These are phyloP conservation scores for Ennomos erosarius DNA, from an alignment of 2,888 invertebrate species.

Conservation along the genomic window DNA sequence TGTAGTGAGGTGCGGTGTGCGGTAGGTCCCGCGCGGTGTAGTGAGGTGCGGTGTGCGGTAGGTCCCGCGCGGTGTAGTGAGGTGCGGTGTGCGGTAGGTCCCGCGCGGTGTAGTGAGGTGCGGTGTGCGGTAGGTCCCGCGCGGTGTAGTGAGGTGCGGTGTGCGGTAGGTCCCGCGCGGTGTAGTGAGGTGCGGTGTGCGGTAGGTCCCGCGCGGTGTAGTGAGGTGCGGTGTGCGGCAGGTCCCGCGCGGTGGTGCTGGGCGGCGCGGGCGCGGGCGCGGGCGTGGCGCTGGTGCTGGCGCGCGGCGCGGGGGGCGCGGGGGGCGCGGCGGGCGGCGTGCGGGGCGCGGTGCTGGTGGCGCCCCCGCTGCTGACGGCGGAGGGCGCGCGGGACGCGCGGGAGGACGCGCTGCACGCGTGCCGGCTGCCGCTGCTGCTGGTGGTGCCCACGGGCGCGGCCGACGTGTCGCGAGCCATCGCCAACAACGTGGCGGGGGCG, in stretches of 20 bases:
- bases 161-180: conserved; percentile 37
- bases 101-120: too few relatives aligned
- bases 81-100: too few relatives aligned
- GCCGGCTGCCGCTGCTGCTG: conserved; percentile 51
- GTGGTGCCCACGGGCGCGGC: conserved; percentile 49
- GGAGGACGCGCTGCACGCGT: conserved; percentile 85
- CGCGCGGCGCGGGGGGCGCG: conserved; percentile 43
- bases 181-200: neutral
- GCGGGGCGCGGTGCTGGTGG: conserved; percentile 87
- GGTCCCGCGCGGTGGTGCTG: conserved; percentile 39
- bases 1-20: too few relatives aligned
- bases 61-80: too few relatives aligned
- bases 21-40: too few relatives aligned
- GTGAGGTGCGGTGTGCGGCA: conserved; percentile 37
- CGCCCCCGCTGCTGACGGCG: conserved; percentile 88
- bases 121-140: too few relatives aligned
- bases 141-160: conserved; percentile 29
- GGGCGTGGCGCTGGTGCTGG: conserved; percentile 59
- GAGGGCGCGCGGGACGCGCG: conserved; percentile 87
- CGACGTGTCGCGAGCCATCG: conserved; percentile 77
- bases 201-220: conserved; percentile 36
- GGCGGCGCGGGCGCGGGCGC: conserved; percentile 44
- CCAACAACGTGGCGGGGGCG: conserved; percentile 75
- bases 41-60: too few relatives aligned
- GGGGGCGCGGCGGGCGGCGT: conserved; percentile 45